Conservation (phyloP, 2,797 vertebrate species). For the Cirrhinus mrigala region DNA sequence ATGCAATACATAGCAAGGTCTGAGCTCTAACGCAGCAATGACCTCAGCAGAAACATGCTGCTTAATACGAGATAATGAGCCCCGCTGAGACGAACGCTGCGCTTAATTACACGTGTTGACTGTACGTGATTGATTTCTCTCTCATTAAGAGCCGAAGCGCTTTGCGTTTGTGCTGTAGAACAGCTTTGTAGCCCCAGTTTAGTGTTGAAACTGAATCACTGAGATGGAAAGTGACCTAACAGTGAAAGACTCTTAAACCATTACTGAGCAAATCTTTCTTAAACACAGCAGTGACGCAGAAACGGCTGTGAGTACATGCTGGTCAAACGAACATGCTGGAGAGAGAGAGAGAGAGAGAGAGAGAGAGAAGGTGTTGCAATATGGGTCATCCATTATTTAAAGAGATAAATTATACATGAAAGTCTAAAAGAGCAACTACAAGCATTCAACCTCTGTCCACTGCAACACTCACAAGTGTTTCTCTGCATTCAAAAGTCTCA, state of each 20-base stretch:
- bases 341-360: not conserved
- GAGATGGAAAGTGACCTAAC: not conserved
- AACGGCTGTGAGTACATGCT: constrained; percentile 3
- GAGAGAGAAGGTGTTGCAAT: constrained; percentile 23
- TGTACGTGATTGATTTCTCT: constrained; percentile 51
- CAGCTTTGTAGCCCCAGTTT: not conserved
- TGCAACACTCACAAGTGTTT: constrained; percentile 1
- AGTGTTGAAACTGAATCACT: not conserved
- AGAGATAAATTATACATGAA: constrained; percentile 55
- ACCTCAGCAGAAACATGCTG: constrained; percentile 3
- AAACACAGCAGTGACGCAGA: not conserved
- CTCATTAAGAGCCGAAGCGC: constrained; percentile 42
- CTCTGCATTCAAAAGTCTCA: not conserved
- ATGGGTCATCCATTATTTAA: constrained; percentile 54
- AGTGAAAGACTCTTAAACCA: not conserved
- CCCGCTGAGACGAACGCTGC: constrained; percentile 43
- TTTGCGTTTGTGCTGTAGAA: not conserved
- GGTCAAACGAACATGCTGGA: constrained; percentile 30
- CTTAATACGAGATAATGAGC: constrained; percentile 60
- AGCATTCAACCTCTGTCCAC: not conserved
- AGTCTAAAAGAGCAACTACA: constrained; percentile 42
- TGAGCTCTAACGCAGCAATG: not conserved
- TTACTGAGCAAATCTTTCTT: not conserved
- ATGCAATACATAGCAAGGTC: not conserved
- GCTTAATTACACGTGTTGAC: constrained; percentile 49